These are phyloP conservation scores for Sebastes kiyomatsui DNA, from an alignment of 2,797 vertebrate species.

Conservation along the genomic window DNA sequence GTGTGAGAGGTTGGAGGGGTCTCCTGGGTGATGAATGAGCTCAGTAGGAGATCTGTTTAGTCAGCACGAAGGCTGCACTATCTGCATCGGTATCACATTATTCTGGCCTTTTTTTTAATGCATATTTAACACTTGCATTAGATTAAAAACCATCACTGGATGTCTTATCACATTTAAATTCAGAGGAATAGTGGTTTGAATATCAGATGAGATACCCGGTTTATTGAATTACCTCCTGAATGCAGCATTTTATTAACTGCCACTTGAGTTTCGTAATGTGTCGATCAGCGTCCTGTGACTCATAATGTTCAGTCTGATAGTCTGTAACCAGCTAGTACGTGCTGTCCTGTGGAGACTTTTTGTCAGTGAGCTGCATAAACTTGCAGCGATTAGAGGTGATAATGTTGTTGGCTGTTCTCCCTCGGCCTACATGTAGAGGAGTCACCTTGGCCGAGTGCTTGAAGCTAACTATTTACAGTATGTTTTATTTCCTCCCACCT, in stretches of 20 bases:
- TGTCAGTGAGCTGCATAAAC: conserved; percentile 23
- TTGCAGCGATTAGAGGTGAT: conserved; percentile 24
- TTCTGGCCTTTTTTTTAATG: background rate
- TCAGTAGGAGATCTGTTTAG: conserved; percentile 29
- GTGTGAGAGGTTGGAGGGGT: background rate
- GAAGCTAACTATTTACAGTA: background rate
- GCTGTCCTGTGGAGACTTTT: conserved; percentile 16
- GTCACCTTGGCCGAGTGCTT: conserved; percentile 42
- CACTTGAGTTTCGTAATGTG: background rate
- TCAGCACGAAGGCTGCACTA: conserved; percentile 48
- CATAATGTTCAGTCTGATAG: background rate
- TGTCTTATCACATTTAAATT: background rate
- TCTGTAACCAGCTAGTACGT: background rate
- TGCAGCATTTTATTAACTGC: background rate
- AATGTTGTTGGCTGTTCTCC: background rate
- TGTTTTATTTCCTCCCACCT: background rate
- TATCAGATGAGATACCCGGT: background rate
- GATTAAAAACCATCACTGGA: background rate
- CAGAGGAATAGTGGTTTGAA: background rate
- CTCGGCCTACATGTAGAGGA: background rate
- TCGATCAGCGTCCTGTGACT: conserved; percentile 2
- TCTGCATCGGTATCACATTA: conserved; percentile 25
- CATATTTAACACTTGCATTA: background rate
- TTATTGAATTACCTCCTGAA: conserved; percentile 2
- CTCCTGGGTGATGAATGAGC: conserved; percentile 27